These are phyloP conservation scores for Eueides isabella DNA, from an alignment of 1,140 invertebrate species.

Conservation along the genomic window DNA sequence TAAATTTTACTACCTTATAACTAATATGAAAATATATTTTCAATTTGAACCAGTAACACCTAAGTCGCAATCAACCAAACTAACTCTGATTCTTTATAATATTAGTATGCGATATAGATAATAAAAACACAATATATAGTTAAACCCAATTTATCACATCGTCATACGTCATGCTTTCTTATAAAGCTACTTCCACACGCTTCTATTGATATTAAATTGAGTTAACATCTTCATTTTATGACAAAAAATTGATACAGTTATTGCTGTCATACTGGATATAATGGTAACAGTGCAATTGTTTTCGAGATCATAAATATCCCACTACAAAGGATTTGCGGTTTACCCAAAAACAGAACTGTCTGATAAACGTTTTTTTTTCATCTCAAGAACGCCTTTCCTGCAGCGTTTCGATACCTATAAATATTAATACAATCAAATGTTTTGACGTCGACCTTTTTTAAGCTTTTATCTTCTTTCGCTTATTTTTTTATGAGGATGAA, in stretches of 20 bases:
- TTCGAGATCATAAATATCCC: constrained; percentile 76
- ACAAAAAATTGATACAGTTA: constrained; percentile 70
- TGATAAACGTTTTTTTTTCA: constrained; percentile 77
- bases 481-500: constrained; percentile 72
- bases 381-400: constrained; percentile 66
- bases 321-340: constrained; percentile 79
- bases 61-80: too few relatives aligned
- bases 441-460: constrained; percentile 81
- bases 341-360: constrained; percentile 79
- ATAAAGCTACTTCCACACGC: constrained; percentile 22
- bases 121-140: too few relatives aligned
- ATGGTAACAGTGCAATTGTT: constrained; percentile 79
- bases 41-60: too few relatives aligned
- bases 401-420: constrained; percentile 76
- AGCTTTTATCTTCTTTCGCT: constrained; percentile 79
- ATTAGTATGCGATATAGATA: too few relatives aligned
- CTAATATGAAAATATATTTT: too few relatives aligned
- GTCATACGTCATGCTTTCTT: neutral
- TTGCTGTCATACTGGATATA: constrained; percentile 78
- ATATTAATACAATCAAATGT: constrained; percentile 83
- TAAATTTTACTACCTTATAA: too few relatives aligned
- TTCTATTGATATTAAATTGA: constrained; percentile 46
- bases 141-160: too few relatives aligned
- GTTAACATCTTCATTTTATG: constrained; percentile 66
- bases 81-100: too few relatives aligned